Conservation (phyloP, 35 echinoderm and acorn worm genomes). For the Apostichopus japonicus region DNA sequence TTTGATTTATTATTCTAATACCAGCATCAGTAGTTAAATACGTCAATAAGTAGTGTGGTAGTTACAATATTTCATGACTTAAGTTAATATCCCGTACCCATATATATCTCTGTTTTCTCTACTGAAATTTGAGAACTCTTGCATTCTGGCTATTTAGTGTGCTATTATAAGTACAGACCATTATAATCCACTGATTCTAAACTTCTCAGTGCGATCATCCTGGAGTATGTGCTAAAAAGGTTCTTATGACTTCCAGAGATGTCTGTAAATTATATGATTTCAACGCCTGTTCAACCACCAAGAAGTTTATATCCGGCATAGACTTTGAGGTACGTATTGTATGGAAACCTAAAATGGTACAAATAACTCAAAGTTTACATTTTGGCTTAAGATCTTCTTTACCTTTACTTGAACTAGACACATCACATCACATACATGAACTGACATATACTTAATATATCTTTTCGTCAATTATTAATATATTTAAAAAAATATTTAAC, state of each 20-base stretch:
- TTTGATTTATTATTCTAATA: too few species aligned
- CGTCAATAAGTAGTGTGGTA: too few species aligned
- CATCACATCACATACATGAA: background rate
- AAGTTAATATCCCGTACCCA: too few species aligned
- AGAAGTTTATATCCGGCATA: background rate
- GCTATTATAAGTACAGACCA: too few species aligned
- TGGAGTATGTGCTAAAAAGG: background rate
- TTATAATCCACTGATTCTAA: too few species aligned
- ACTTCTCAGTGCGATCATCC: slow-evolving; percentile 10
- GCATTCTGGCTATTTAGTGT: too few species aligned
- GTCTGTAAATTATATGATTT: slow-evolving; percentile 34
- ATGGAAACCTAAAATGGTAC: background rate
- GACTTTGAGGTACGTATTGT: background rate
- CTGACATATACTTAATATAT: background rate
- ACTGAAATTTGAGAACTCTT: too few species aligned
- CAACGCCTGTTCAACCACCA: background rate
- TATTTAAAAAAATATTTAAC: background rate
- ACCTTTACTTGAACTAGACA: background rate
- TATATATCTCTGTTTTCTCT: too few species aligned
- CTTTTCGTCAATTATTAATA: background rate
- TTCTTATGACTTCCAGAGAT: background rate
- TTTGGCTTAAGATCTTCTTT: background rate
- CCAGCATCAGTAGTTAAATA: too few species aligned
- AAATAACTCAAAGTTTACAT: background rate
- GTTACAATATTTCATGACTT: too few species aligned